phyloP scores from a whole-genome alignment of 35 echinoderm and acorn worm species.

The Ptychodera flava region DNA sequence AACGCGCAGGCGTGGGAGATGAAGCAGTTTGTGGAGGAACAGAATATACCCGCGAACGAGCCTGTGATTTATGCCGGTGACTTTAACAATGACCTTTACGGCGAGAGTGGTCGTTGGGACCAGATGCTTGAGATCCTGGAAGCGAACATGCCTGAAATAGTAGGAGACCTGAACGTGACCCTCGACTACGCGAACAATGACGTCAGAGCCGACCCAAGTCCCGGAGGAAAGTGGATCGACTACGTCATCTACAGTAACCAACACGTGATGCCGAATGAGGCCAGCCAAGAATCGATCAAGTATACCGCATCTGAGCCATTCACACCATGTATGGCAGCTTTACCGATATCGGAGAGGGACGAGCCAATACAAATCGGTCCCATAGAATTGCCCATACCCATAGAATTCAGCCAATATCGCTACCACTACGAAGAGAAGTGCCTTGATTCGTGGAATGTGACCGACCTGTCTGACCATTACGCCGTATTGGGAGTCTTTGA shows the following conservation, averaged over 20 bases:
- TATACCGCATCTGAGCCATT: conserved; percentile 23
- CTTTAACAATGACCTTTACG: conserved; percentile 27
- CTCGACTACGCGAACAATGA: conserved; percentile 36
- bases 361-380: conserved; percentile 31
- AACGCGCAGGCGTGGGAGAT: conserved; percentile 42
- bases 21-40: conserved; percentile 28
- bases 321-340: conserved; percentile 21
- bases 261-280: conserved; percentile 34
- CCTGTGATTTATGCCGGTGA: conserved; percentile 64
- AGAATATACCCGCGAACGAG: conserved; percentile 31
- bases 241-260: conserved; percentile 44
- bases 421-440: not conserved
- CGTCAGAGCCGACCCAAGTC: conserved; percentile 31
- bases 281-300: conserved; percentile 34
- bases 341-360: conserved; percentile 20
- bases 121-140: conserved; percentile 48
- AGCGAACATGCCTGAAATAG: conserved; percentile 42
- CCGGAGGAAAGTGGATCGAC: conserved; percentile 31
- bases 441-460: conserved; percentile 32
- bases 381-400: not conserved
- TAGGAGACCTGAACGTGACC: conserved; percentile 42
- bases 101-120: not conserved
- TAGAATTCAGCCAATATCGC: not conserved
- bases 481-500: conserved; percentile 45
- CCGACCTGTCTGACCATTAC: conserved; percentile 61